Percentiles rank a stretch among this genome's conserved stretches.
Conservation (phyloP, 2,113 vertebrate species). For the Corythaeola cristata region DNA sequence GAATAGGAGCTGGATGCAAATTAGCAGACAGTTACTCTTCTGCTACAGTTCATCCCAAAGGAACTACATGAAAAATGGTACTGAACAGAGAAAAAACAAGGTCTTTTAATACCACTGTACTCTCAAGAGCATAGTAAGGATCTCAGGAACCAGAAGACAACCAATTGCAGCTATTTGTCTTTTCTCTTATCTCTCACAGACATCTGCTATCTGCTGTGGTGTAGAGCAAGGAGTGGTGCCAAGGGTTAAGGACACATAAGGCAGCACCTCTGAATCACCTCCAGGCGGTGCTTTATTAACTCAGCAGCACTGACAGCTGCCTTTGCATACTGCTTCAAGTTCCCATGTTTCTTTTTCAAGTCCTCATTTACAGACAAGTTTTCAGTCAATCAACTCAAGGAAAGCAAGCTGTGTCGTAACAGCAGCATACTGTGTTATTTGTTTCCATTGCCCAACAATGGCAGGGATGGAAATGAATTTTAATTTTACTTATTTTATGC, state of each 20-base stretch:
- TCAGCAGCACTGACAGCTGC: background rate
- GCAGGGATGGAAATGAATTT: background rate
- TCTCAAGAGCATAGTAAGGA: background rate
- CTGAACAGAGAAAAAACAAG: background rate
- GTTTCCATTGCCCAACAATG: background rate
- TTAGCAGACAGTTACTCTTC: background rate
- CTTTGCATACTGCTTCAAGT: background rate
- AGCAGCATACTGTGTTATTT: background rate
- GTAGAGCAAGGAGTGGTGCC: background rate
- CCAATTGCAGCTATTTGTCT: background rate
- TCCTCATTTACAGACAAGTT: background rate
- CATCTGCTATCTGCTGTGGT: background rate
- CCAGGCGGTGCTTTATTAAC: background rate
- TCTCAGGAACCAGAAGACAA: background rate
- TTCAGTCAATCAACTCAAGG: background rate
- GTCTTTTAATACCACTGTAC: background rate
- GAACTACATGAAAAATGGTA: background rate
- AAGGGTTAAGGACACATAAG: background rate
- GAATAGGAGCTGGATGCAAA: background rate
- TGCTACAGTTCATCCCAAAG: background rate
- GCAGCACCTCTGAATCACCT: background rate
- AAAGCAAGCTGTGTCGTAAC: background rate
- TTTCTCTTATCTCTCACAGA: background rate
- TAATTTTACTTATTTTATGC: background rate
- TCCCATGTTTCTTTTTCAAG: background rate